phyloP scores from a whole-genome alignment of 2,888 invertebrate genomes.

The Tipula vernalis region DNA sequence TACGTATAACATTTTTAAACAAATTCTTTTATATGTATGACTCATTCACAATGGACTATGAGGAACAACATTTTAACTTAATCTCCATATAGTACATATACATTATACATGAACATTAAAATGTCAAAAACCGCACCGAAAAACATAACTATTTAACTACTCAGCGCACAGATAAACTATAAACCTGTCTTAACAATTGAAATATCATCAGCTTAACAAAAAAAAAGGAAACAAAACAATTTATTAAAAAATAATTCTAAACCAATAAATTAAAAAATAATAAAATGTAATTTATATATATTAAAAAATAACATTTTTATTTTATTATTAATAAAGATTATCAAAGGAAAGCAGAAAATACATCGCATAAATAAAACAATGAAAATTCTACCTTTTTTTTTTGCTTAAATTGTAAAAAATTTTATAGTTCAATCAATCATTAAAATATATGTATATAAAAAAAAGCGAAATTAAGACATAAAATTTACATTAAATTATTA shows the following conservation, averaged over 20 bases:
- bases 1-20: background rate
- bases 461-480: background rate
- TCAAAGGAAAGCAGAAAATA: slow-evolving; percentile 4
- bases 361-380: background rate
- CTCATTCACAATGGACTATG: background rate
- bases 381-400: background rate
- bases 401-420: background rate
- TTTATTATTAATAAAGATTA: background rate
- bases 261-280: slow-evolving; percentile 4
- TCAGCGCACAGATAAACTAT: background rate
- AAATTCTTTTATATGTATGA: background rate
- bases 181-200: background rate
- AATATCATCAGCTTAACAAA: background rate
- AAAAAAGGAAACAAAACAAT: background rate
- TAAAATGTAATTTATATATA: background rate
- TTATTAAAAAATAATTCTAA: background rate
- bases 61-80: background rate
- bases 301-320: background rate
- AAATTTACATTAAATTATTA: background rate
- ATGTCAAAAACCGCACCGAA: background rate
- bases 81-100: background rate
- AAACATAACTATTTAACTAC: background rate
- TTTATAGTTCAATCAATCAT: slow-evolving; percentile 4
- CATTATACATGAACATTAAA: background rate
- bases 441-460: background rate